Evolutionary conservation across 2,113 vertebrate species (phyloP).

Genomic region (Gnathonemus echidnorhynchus): DNA sequence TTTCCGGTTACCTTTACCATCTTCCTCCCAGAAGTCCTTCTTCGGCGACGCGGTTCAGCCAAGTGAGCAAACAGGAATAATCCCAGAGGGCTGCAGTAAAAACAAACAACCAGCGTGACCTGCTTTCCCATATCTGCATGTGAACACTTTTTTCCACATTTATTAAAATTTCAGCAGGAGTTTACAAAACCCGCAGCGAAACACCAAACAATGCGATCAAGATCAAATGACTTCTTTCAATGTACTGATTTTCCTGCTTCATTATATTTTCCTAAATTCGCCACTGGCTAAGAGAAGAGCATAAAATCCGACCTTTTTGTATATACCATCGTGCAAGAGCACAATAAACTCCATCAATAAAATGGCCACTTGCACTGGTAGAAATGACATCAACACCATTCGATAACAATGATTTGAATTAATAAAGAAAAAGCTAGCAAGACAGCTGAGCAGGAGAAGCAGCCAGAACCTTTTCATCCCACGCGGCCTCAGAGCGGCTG

Average conservation of each 20-base stretch:
- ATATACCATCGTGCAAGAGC: background rate
- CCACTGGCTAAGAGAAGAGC: background rate
- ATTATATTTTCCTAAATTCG: background rate
- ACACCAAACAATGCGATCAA: background rate
- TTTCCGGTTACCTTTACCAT: slow-evolving; percentile 16
- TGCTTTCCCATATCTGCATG: background rate
- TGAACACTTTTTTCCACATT: background rate
- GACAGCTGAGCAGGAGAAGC: background rate
- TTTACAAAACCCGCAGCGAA: background rate
- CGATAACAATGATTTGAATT: background rate
- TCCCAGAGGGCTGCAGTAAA: background rate
- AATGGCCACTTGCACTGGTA: no score
- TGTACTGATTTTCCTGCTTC: background rate
- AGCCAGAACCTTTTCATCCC: background rate
- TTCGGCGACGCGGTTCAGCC: background rate
- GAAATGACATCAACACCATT: background rate
- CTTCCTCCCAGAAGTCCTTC: background rate
- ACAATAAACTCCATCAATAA: background rate
- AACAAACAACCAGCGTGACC: background rate
- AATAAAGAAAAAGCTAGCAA: background rate
- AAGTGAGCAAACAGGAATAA: background rate
- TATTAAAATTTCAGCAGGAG: background rate
- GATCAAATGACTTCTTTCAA: background rate
- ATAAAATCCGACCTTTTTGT: background rate
- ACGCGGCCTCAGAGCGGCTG: slow-evolving; percentile 27